phyloP scores from a whole-genome alignment of 2,113 vertebrate genomes.

The Mastomys coucha region DNA sequence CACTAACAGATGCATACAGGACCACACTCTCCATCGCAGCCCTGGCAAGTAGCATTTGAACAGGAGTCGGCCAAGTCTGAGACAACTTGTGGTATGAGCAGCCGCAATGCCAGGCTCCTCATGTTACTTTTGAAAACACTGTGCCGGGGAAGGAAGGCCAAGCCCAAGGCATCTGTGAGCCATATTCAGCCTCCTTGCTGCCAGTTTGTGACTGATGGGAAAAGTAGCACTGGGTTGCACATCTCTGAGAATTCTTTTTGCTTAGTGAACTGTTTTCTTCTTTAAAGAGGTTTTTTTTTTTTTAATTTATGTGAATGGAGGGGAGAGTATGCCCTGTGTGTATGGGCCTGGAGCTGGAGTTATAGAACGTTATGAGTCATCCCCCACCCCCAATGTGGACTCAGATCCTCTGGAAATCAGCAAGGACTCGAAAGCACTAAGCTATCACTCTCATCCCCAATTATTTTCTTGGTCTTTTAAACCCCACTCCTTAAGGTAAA shows the following conservation, averaged over 20 bases:
- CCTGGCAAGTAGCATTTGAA: constrained; percentile 3
- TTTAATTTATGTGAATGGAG: neutral
- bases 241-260: constrained; percentile 53
- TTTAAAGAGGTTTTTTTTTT: neutral
- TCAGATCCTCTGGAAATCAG: neutral
- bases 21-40: neutral
- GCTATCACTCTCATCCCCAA: neutral
- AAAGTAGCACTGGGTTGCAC: neutral
- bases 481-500: neutral
- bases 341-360: neutral
- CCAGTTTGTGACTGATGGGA: constrained; percentile 24
- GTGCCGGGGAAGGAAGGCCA: neutral
- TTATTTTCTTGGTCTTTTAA: constrained; percentile 13
- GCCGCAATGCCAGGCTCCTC: neutral
- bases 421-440: neutral
- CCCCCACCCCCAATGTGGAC: neutral
- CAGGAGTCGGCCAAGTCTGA: constrained; percentile 1
- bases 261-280: neutral
- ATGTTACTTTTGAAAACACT: constrained; percentile 59
- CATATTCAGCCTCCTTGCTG: constrained; percentile 35
- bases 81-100: constrained; percentile 6
- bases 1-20: neutral
- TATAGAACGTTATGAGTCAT: neutral
- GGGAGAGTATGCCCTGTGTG: neutral
- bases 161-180: constrained; percentile 43